These are phyloP conservation scores for Diorhabda sublineata DNA, from an alignment of 1,140 invertebrate genomes.

Conservation along the genomic window DNA sequence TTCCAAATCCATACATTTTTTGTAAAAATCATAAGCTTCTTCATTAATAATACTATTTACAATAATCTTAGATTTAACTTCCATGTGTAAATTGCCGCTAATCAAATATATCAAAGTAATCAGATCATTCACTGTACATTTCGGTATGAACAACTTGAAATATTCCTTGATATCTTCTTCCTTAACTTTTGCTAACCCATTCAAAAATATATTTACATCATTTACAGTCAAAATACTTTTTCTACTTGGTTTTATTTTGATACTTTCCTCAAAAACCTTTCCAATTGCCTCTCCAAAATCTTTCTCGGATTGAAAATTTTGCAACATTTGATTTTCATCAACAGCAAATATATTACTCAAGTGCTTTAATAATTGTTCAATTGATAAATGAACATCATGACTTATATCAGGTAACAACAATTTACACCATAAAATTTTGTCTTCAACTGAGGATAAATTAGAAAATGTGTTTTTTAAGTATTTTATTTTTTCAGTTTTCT, in stretches of 20 bases:
- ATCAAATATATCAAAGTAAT: background rate
- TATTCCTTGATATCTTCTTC: background rate
- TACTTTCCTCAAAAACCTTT: background rate
- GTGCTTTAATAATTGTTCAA: background rate
- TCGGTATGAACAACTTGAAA: background rate
- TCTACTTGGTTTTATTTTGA: background rate
- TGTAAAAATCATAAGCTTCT: background rate
- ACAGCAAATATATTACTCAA: background rate
- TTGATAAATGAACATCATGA: background rate
- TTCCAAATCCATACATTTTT: background rate
- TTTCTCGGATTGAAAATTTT: background rate
- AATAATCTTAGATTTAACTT: background rate
- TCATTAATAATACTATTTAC: background rate
- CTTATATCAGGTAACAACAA: background rate
- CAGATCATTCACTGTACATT: background rate
- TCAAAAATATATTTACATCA: background rate
- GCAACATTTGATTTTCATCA: background rate
- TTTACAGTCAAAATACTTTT: background rate
- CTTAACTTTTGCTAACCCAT: background rate
- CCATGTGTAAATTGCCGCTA: background rate
- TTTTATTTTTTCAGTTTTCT: background rate
- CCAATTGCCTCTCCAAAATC: background rate
- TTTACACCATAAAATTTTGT: background rate
- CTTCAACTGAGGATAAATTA: background rate
- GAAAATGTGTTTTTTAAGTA: background rate